Evolutionary conservation across 2,113 vertebrate species (phyloP), one percentile per base, ranked within the genome.

Genomic region (Protomyctophum bolini): DNA sequence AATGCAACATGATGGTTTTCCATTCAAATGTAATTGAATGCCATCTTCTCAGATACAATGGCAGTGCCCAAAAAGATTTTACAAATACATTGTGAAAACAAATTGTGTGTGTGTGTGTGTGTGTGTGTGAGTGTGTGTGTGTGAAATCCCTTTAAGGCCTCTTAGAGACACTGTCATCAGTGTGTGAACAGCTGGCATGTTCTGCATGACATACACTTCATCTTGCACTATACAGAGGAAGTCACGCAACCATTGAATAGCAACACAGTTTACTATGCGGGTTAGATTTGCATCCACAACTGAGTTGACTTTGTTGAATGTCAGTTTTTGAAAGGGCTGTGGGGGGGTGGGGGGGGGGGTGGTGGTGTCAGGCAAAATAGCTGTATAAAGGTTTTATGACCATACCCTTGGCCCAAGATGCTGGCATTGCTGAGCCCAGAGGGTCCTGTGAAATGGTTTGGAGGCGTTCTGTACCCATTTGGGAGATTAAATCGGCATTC

Each of bases 371-470:
- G 46, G 57, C 15, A 70, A 70, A 73, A 63, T 76, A 58, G 28
- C 29, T 3, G 56, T 45, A 21, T 68, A 58, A 77, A 54, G 10
- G 28, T 79, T 88, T 87, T 82, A 86, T 62, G 68, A 75, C 58
- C 68, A 11, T 80, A 76, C 76, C 81, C 66, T 84, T 90, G 84
- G 86, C 79, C 55, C 0, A 10, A n/a, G 9, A 72, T 28, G 7
- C 58, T 68, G 72, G 67, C 68, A 61, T 80, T 78, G 76, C 70
- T 61, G 68, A 81, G 55, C 83, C 85, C 60, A 1, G 52, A 73
- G 81, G 78, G 81, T 82, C 79, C 72, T 7, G 48, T 84, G 77
- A 88, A 85, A 80, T 50, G 49, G 70, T 66, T 81, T 88, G 71
- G 76, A 80, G 33, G 33, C 33, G 33, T 41, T 41, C 33, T 41